Conservation (phyloP, 1,140 invertebrate genomes). For the Euura lappo region DNA sequence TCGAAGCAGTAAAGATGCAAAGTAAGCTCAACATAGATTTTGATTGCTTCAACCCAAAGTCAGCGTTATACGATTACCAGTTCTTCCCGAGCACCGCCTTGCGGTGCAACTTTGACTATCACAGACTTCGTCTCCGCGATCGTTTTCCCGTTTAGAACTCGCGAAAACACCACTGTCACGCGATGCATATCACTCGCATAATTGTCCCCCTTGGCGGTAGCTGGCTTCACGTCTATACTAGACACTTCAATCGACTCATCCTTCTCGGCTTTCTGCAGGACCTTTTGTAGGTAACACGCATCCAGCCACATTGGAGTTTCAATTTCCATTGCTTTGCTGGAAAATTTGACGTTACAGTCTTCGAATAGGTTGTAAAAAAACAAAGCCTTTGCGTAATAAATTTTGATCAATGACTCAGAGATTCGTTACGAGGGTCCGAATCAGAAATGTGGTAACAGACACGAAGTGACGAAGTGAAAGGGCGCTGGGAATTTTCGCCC, state of each 20-base stretch:
- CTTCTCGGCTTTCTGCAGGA: constrained; percentile 46
- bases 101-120: constrained; percentile 45
- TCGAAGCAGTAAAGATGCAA: too few species aligned
- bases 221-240: constrained; percentile 44
- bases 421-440: too few species aligned
- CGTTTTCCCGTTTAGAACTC: constrained; percentile 18
- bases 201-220: constrained; percentile 59
- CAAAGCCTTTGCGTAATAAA: too few species aligned
- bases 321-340: constrained; percentile 14
- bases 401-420: too few species aligned
- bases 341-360: too few species aligned
- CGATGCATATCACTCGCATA: constrained; percentile 59
- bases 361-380: too few species aligned
- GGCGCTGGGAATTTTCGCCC: too few species aligned
- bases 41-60: too few species aligned
- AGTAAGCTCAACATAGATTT: too few species aligned
- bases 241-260: constrained; percentile 47
- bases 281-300: constrained; percentile 48
- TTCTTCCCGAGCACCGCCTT: neutral
- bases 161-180: constrained; percentile 35
- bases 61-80: too few species aligned
- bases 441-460: too few species aligned
- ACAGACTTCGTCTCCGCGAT: constrained; percentile 40
- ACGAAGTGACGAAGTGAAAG: too few species aligned
- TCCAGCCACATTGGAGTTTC: constrained; percentile 55